Evolutionary conservation across 2,797 vertebrate species (phyloP).

Genomic region (Holocentrus rufus): DNA sequence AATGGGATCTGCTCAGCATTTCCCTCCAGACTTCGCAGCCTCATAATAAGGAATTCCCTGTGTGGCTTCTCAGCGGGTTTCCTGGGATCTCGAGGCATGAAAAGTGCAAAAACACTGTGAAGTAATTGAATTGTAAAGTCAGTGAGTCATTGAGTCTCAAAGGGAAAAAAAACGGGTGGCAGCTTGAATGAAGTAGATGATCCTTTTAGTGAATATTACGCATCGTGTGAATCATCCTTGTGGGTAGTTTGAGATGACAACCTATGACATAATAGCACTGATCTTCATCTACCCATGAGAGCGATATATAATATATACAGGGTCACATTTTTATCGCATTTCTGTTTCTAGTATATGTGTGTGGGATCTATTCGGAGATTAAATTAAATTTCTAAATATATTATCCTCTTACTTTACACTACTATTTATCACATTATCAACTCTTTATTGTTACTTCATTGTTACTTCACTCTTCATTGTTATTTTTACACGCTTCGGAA

Average conservation of each 20-base stretch:
- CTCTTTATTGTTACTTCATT: no score
- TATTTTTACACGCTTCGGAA: no score
- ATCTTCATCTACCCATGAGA: slow-evolving; percentile 15
- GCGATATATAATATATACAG: neutral
- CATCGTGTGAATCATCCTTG: slow-evolving; percentile 27
- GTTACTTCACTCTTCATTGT: no score
- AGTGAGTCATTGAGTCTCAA: slow-evolving; percentile 36
- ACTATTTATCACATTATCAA: no score
- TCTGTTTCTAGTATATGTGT: no score
- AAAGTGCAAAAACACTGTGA: slow-evolving; percentile 64
- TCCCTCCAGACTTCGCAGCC: slow-evolving; percentile 53
- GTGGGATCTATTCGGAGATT: no score
- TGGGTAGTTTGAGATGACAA: slow-evolving; percentile 25
- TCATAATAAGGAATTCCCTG: slow-evolving; percentile 49
- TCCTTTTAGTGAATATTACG: slow-evolving; percentile 7
- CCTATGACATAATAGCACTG: neutral
- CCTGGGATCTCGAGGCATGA: slow-evolving; percentile 47
- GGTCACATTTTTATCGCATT: neutral
- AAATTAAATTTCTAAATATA: no score
- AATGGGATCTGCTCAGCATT: slow-evolving; percentile 21
- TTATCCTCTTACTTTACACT: no score
- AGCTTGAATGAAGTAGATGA: slow-evolving; percentile 27
- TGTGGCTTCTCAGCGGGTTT: slow-evolving; percentile 43
- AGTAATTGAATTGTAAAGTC: slow-evolving; percentile 65
- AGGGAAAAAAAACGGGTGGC: neutral